These are phyloP conservation scores for Lonchura striata DNA, from an alignment of 2,113 vertebrate species.

Conservation along the genomic window DNA sequence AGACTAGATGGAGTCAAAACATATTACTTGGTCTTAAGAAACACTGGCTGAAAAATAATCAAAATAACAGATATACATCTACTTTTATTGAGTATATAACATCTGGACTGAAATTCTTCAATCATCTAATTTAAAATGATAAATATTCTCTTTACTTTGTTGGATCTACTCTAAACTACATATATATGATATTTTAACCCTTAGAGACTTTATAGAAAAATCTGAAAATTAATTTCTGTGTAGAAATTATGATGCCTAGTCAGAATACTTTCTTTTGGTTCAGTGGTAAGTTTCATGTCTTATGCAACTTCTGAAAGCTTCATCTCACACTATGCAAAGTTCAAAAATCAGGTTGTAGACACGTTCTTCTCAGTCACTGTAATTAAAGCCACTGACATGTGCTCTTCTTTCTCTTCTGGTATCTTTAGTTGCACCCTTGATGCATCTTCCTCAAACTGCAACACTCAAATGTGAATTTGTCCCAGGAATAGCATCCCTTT, in stretches of 20 bases:
- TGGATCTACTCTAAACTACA: not conserved
- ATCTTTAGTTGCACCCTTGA: not conserved
- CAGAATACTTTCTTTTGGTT: not conserved
- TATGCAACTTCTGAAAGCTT: not conserved
- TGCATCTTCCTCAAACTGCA: not conserved
- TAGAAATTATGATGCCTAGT: not conserved
- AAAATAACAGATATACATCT: not conserved
- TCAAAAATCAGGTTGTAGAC: not conserved
- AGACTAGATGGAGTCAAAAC: conserved; percentile 7
- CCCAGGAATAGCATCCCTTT: not conserved
- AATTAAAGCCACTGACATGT: not conserved
- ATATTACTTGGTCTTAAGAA: not conserved
- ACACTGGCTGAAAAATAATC: not conserved
- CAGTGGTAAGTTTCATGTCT: not conserved
- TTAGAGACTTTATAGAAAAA: not conserved
- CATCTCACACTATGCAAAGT: not conserved
- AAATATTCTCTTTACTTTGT: not conserved
- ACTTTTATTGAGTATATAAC: not conserved
- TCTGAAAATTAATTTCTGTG: not conserved
- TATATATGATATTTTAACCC: not conserved
- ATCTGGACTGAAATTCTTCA: not conserved
- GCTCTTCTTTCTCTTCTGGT: not conserved
- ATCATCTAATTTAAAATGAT: not conserved
- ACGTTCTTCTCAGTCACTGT: not conserved
- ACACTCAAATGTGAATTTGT: not conserved